phyloP scores from a whole-genome alignment of 2,797 vertebrate genomes.

The Cirrhinus molitorella region DNA sequence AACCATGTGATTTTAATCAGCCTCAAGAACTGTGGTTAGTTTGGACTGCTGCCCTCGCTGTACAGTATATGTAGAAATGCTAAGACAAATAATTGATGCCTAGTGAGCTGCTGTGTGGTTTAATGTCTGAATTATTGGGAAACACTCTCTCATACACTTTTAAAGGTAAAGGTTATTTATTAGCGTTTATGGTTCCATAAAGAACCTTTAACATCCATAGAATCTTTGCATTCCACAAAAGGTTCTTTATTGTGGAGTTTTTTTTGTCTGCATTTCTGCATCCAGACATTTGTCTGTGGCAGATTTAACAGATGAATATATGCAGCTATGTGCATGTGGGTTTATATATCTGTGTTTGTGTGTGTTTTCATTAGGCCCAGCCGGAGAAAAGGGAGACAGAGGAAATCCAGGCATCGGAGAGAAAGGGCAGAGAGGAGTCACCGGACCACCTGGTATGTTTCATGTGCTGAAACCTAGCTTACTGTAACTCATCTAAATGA shows the following conservation, averaged over 20 bases:
- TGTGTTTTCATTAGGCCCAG: slow-evolving; percentile 76
- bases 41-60: slow-evolving; percentile 16
- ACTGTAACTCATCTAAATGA: not conserved
- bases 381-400: slow-evolving; percentile 95
- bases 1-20: slow-evolving; percentile 22
- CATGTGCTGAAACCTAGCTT: not conserved
- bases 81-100: slow-evolving; percentile 29
- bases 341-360: slow-evolving; percentile 13
- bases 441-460: slow-evolving; percentile 87
- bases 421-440: slow-evolving; percentile 86
- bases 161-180: not conserved
- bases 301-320: not conserved
- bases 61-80: slow-evolving; percentile 21
- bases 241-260: not conserved
- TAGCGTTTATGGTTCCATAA: not conserved
- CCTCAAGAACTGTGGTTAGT: slow-evolving; percentile 20
- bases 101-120: not conserved
- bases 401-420: slow-evolving; percentile 82
- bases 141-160: not conserved
- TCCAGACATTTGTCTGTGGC: not conserved
- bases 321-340: not conserved
- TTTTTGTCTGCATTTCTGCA: not conserved
- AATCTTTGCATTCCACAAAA: not conserved
- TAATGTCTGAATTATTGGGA: slow-evolving; percentile 5
- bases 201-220: not conserved